Evolutionary conservation across 2,888 invertebrate species (phyloP), one percentile per base, ranked within the genome.

Genomic region (Bombyx huttoni): DNA sequence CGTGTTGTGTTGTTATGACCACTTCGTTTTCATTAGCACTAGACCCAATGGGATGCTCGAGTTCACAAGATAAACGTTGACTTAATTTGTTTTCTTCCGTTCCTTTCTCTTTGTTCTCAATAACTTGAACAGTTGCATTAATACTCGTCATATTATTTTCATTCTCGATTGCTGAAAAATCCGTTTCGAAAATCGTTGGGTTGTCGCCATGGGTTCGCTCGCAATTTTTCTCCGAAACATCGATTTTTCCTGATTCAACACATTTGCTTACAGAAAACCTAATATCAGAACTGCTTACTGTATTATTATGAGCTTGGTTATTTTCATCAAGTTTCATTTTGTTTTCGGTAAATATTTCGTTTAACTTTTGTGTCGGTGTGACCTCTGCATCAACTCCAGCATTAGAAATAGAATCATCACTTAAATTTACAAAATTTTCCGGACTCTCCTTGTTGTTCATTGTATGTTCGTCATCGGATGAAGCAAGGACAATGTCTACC

Each of bases 401-500:
- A 45, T 73, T 72, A 34, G 71, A 68, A 58, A 73, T 64, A 46
- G 58, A 56, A 59, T 75, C 73, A 53, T 78, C 73, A 54, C 60
- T 66, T 54, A 73, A 62, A 63, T 77, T 76, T 12, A 73, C 54
- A 57, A 61, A 68, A 0, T 49, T 54, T 46, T 52, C 47, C 24
- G 33, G 14, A 7, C 10, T 47, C 13, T 45, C 40, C 2, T 33
- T 47, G n/a, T n/a, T 45, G 35, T 48, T 10, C 46, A 40, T 50
- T 34, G 47, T 7, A 50, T 52, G 47, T 51, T 58, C 80, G 13
- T 79, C 78, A 46, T 78, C 81, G 50, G 78, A 74, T 35, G 76
- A 78, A 8, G 78, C 80, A 24, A 83, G 62, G 9, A 79, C 60
- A 52, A 78, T 70, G 68, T 78, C 81, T 46, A 71, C 57, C 0